A percentile compares a stretch with the other conserved stretches of the same genome.
Conservation (phyloP, 2,888 invertebrate genomes). For the Azorinus chamasolen region DNA sequence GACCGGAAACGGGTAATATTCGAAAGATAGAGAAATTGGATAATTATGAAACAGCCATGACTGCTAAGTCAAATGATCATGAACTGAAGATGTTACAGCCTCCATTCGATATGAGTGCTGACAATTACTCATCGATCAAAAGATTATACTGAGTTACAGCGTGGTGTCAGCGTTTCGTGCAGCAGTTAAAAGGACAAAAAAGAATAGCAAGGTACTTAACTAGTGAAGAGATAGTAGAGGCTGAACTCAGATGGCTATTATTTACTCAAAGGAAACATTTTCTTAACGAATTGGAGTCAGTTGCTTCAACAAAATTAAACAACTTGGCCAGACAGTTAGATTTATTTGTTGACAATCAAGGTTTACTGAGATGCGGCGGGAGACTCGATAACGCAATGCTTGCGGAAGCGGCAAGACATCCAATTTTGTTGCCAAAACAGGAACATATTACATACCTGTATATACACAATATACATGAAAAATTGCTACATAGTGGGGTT, state of each 20-base stretch:
- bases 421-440: constrained; percentile 45
- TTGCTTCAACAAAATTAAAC: too few species aligned
- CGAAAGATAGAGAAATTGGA: too few species aligned
- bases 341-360: constrained; percentile 25
- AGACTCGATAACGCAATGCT: constrained; percentile 41
- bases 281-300: too few species aligned
- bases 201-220: background rate
- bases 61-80: too few species aligned
- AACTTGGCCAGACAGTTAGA: constrained; percentile 8
- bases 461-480: constrained; percentile 40
- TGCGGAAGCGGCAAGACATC: constrained; percentile 32
- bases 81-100: background rate
- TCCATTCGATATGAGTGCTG: constrained; percentile 25
- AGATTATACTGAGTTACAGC: constrained; percentile 31
- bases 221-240: constrained; percentile 16
- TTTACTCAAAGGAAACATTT: constrained; percentile 12
- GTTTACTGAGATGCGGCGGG: constrained; percentile 41
- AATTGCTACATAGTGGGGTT: constrained; percentile 41
- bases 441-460: constrained; percentile 32
- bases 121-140: constrained; percentile 19
- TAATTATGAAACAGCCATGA: too few species aligned
- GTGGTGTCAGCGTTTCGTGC: constrained; percentile 8
- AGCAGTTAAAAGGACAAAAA: constrained; percentile 1
- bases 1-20: too few species aligned
- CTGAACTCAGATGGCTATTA: constrained; percentile 34